Evolutionary conservation across 2,113 vertebrate genomes (phyloP), one percentile per base, ranked within the genome.

Genomic region (Lota lota): DNA sequence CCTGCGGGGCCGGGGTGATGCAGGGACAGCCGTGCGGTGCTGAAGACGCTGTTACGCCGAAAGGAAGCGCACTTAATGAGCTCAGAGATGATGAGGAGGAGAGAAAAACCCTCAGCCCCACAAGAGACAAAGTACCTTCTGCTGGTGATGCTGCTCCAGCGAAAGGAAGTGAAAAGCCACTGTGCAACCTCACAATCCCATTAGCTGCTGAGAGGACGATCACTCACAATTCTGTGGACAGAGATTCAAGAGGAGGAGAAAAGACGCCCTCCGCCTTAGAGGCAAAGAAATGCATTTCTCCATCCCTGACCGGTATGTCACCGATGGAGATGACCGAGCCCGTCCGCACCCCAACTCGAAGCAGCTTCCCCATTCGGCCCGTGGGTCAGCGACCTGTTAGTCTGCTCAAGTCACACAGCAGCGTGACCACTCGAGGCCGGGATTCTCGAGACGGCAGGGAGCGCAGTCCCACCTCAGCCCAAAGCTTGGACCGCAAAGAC

Each of bases 401-500:
- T 36, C 83, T 93, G 24, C 83, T 91, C 5, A 93, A 91, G 75
- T 87, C 90, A 2, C 91, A 92, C 69, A 86, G 89, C 75, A 77
- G 78, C 0, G 88, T 77, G 3, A 71, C 83, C 36, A 79, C 83
- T 12, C 78, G 88, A 0, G 80, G 87, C 0, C 87, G 86, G 0
- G 91, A 93, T 17, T 67, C 73, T 51, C 77, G 88, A 0, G 90
- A 92, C 1, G 83, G 87, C 0, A 79, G 88, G 64, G 91, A 93
- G 24, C 87, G 85, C 59, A 87, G 87, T 67, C 88, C 90, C 11
- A 87, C 89, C 28, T 89, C 90, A 0, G 89, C 93, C 20, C 94
- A 93, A 75, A 90, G 88, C 73, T 88, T 93, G 5, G 91, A 93
- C 67, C 87, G 91, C 22, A 92, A 70, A 72, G 93, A 91, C 67